A percentile compares a stretch with the other conserved stretches of the same genome.
phyloP scores from a whole-genome alignment of 2,797 vertebrate species.

The Cheirogaleus major region DNA sequence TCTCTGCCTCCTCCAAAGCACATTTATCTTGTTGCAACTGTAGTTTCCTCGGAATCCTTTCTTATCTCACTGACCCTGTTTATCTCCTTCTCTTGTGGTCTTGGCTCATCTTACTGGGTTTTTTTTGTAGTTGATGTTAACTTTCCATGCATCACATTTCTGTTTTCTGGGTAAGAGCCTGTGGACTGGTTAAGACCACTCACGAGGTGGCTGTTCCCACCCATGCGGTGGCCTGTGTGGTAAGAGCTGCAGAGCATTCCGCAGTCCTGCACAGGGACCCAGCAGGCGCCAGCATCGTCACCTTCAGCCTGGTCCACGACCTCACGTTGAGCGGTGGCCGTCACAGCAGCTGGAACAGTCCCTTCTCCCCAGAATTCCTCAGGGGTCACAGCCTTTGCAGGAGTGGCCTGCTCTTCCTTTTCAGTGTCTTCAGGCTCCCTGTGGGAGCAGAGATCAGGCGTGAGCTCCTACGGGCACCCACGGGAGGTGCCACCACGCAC shows the following conservation, averaged over 20 bases:
- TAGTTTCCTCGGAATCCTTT: not conserved
- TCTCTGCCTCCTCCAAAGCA: not conserved
- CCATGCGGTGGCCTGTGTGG: accelerated
- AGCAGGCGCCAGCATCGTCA: not conserved
- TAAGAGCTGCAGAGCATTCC: too few species aligned
- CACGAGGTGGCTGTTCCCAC: accelerated
- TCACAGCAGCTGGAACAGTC: not conserved
- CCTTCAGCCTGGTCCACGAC: not conserved
- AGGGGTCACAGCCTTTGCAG: not conserved
- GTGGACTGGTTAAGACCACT: too few species aligned
- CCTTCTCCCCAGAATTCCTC: not conserved
- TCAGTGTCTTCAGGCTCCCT: too few species aligned
- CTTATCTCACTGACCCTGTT: not conserved
- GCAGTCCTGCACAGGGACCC: not conserved
- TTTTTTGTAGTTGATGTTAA: not conserved
- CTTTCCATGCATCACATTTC: not conserved
- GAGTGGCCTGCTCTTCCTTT: not conserved
- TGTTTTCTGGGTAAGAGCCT: not conserved
- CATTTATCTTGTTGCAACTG: not conserved
- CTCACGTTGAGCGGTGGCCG: too few species aligned
- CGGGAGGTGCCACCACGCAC: accelerated
- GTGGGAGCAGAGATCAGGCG: not conserved
- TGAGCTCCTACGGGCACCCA: accelerated
- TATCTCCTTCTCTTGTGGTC: not conserved
- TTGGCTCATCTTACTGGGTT: not conserved